Percentiles rank a stretch among this genome's conserved stretches.
phyloP scores from a whole-genome alignment of 2,888 invertebrate species.

The Opisthograptis luteolata region DNA sequence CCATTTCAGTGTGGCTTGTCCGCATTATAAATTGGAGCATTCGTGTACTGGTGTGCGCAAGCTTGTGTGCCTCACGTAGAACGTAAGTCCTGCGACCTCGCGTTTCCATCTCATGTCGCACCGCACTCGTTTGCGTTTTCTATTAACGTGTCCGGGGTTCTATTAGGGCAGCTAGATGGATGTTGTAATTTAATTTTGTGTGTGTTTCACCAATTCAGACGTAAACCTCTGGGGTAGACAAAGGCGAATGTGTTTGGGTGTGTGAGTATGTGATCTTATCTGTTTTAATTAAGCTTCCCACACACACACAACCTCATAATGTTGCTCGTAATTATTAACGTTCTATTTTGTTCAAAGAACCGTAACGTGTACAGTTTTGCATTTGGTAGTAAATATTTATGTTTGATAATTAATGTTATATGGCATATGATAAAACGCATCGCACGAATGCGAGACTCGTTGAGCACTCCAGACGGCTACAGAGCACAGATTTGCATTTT shows the following conservation, averaged over 20 bases:
- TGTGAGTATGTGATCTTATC: constrained; percentile 13
- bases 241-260: constrained; percentile 38
- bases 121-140: constrained; percentile 74
- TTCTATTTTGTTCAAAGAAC: background rate
- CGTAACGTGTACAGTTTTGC: background rate
- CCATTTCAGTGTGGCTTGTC: constrained; percentile 82
- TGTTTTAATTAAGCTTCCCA: constrained; percentile 12
- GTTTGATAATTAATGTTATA: constrained; percentile 72
- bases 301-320: constrained; percentile 53
- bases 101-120: constrained; percentile 61
- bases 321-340: constrained; percentile 30
- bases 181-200: constrained; percentile 71
- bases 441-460: constrained; percentile 53
- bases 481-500: constrained; percentile 84
- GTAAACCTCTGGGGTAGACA: constrained; percentile 38
- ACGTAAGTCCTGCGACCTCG: constrained; percentile 60
- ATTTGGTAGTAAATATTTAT: constrained; percentile 22
- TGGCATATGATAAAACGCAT: constrained; percentile 77
- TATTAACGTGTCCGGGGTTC: constrained; percentile 73
- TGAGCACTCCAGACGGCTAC: constrained; percentile 77
- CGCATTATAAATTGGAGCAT: constrained; percentile 81
- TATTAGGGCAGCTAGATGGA: constrained; percentile 71
- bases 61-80: constrained; percentile 47
- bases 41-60: constrained; percentile 47
- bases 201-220: constrained; percentile 60